Evolutionary conservation across 2,113 vertebrate species (phyloP), one percentile per base, ranked within the genome.

Genomic region (Zosterops japonicus): DNA sequence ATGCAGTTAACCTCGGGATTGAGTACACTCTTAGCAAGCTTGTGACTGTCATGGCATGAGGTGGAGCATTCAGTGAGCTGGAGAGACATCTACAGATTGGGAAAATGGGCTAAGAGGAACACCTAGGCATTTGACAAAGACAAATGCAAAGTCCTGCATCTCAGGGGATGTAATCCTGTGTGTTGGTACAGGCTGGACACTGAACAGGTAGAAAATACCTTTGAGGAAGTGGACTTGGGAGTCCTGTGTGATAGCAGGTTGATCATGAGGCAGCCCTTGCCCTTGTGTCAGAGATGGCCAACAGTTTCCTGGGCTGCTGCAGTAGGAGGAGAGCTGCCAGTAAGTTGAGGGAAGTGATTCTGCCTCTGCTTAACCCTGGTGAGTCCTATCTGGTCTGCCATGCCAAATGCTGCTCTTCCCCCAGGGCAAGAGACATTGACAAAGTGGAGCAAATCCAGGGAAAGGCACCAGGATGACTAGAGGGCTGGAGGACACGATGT

Each of bases 351-450:
- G 50, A 61, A 8, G 17, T 56, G 31, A 47, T 79, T 23, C n/a
- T 85, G 78, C n/a, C 31, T 75, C 18, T 75, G 0, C 11, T 82
- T 9, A n/a, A 9, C 8, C 25, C 13, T 61, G 1, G 5, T 36
- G 31, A 46, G 70, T 79, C 39, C 25, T n/a, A 0, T 36, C 16
- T 65, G 60, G 52, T 41, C 20, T 79, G 28, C 6, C 1, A 1
- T 70, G 63, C n/a, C 4, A 5, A 49, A 12, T 60, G 25, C 31
- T 55, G n/a, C 1, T 0, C 33, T 56, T 20, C 5, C 6, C 3
- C 4, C 21, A 76, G 36, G 31, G 5, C 27, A 39, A 36, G 18
- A 64, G 21, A 41, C 35, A 21, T 21, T 41, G 69, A 41, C 27
- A 60, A 83, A 52, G 15, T 55, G 21, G 44, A 93, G 24, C 5